Evolutionary conservation across 2,888 invertebrate species (phyloP).

Genomic region (Mystacides longicornis): DNA sequence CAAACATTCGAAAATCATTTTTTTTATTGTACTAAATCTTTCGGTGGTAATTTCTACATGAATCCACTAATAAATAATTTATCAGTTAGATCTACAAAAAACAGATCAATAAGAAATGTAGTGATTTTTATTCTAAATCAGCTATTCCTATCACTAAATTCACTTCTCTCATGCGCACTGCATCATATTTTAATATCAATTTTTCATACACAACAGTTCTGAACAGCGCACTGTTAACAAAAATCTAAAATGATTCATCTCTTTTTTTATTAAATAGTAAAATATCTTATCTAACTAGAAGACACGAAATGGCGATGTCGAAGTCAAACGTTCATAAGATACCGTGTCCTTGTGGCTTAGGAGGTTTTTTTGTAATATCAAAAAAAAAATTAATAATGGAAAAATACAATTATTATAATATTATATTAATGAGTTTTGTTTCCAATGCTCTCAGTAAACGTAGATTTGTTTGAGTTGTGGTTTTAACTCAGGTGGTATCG

Average conservation of each 20-base stretch:
- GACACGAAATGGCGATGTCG: constrained; percentile 17
- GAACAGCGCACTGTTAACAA: not conserved
- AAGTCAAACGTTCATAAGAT: constrained; percentile 15
- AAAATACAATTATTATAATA: constrained; percentile 5
- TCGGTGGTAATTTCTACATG: no score
- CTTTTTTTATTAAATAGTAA: constrained; percentile 4
- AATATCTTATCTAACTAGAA: constrained; percentile 19
- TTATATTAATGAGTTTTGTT: constrained; percentile 9
- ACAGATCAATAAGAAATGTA: no score
- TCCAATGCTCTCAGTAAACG: constrained; percentile 58
- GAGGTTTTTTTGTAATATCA: constrained; percentile 23
- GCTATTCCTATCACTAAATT: no score
- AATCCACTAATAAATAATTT: no score
- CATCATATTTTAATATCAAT: no score
- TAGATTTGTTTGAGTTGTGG: constrained; percentile 84
- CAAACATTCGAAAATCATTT: no score
- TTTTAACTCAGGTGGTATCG: constrained; percentile 80
- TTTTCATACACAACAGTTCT: no score
- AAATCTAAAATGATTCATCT: not conserved
- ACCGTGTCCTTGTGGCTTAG: constrained; percentile 15
- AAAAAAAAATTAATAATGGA: no score
- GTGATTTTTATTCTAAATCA: no score
- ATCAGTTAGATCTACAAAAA: no score
- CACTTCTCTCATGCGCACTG: no score
- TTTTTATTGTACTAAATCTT: no score